Conservation (phyloP, 2,888 invertebrate species). For the Xestia xanthographa region DNA sequence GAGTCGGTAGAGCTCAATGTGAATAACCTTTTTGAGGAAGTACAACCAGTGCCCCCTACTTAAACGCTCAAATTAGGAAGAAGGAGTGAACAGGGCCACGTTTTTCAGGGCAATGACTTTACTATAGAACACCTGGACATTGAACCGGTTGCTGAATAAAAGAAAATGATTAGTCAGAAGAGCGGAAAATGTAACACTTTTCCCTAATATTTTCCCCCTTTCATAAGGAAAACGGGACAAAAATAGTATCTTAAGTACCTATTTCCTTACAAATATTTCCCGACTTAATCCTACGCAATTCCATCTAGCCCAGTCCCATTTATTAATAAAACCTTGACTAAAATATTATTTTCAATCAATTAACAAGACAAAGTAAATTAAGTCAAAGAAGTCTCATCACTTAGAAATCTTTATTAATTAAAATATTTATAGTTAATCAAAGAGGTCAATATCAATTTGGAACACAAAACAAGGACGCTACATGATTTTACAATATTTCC, state of each 20-base stretch:
- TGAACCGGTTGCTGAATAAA: not conserved
- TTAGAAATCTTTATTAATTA: slow-evolving; percentile 19
- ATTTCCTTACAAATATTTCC: slow-evolving; percentile 17
- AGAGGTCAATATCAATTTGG: slow-evolving; percentile 1
- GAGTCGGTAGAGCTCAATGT: not conserved
- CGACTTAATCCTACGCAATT: slow-evolving; percentile 22
- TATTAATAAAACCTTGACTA: slow-evolving; percentile 12
- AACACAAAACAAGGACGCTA: not conserved
- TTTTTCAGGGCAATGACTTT: not conserved
- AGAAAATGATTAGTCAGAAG: not conserved
- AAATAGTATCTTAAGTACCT: slow-evolving; percentile 7
- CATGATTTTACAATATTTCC: not conserved
- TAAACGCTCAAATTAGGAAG: not conserved
- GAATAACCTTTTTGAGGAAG: not conserved
- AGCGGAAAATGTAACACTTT: slow-evolving; percentile 1
- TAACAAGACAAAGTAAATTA: slow-evolving; percentile 9
- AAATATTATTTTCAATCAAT: slow-evolving; percentile 11
- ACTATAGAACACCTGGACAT: not conserved
- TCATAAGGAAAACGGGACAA: slow-evolving; percentile 24
- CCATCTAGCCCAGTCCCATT: not conserved
- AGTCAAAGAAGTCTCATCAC: slow-evolving; percentile 18
- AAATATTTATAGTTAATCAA: slow-evolving; percentile 9
- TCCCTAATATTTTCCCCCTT: not conserved
- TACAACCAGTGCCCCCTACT: not conserved
- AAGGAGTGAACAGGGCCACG: not conserved